Evolutionary conservation across 92 coral and sea anemone species (phyloP).

Genomic region (Epizoanthus illoricatus): DNA sequence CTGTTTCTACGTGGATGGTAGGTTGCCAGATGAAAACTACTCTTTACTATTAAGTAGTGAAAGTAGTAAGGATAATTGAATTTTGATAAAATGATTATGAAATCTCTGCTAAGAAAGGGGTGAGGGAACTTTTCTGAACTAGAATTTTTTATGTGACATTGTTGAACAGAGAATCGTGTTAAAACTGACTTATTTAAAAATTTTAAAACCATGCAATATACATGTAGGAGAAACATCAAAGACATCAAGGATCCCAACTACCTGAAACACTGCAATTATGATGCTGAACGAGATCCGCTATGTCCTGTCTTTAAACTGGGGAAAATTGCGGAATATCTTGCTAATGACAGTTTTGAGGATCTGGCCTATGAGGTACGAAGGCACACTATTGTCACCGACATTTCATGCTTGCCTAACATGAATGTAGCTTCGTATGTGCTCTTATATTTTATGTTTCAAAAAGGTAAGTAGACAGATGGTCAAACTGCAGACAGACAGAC

Average conservation of each 20-base stretch:
- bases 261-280: conserved; percentile 55
- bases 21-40: no score
- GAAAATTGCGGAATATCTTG: conserved; percentile 55
- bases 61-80: no score
- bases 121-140: no score
- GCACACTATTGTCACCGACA: background rate
- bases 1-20: no score
- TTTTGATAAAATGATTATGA: no score
- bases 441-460: background rate
- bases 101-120: no score
- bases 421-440: background rate
- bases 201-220: background rate
- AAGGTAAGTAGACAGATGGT: background rate
- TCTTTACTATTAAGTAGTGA: no score
- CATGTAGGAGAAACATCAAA: conserved; percentile 70
- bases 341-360: conserved; percentile 63
- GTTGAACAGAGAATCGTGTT: no score
- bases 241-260: conserved; percentile 46
- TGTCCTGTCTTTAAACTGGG: conserved; percentile 78
- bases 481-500: no score
- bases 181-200: background rate
- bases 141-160: no score
- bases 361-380: conserved; percentile 53
- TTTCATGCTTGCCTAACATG: no score
- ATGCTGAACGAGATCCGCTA: conserved; percentile 42